Percentiles rank a stretch among this genome's conserved stretches.
phyloP scores from a whole-genome alignment of 2,797 vertebrate genomes.

The Esox masquinongy region DNA sequence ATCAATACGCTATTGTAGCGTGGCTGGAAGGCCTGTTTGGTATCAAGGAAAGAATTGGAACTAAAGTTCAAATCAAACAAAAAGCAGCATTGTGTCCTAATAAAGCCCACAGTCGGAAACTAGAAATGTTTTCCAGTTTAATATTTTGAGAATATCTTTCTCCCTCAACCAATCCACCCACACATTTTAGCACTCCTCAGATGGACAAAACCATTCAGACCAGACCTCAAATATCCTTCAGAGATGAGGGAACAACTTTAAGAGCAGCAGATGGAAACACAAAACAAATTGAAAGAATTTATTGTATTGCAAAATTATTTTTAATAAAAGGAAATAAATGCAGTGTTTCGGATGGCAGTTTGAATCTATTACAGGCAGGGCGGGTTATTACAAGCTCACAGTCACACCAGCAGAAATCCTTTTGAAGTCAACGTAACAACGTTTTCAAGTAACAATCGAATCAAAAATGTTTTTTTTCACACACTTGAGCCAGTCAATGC shows the following conservation, averaged over 20 bases:
- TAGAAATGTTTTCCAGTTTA: conserved; percentile 16
- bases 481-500: conserved; percentile 7
- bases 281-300: conserved; percentile 14
- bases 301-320: conserved; percentile 31
- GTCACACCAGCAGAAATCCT: conserved; percentile 42
- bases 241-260: conserved; percentile 19
- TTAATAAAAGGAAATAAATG: conserved; percentile 70
- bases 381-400: conserved; percentile 75
- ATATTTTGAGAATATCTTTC: conserved; percentile 35
- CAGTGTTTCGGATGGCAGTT: conserved; percentile 76
- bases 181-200: conserved; percentile 14
- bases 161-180: conserved; percentile 23
- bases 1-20: conserved; percentile 52
- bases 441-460: conserved; percentile 30
- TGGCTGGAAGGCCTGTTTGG: conserved; percentile 36
- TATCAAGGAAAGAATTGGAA: conserved; percentile 57
- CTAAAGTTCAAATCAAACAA: conserved; percentile 48
- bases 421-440: conserved; percentile 46
- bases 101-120: conserved; percentile 31
- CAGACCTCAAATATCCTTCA: not conserved
- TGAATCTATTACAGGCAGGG: conserved; percentile 73
- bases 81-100: conserved; percentile 49
- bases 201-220: conserved; percentile 9
- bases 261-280: conserved; percentile 7
- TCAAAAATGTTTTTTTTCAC: not conserved